Conservation (phyloP, 2,113 vertebrate genomes). For the Catagonus wagneri region DNA sequence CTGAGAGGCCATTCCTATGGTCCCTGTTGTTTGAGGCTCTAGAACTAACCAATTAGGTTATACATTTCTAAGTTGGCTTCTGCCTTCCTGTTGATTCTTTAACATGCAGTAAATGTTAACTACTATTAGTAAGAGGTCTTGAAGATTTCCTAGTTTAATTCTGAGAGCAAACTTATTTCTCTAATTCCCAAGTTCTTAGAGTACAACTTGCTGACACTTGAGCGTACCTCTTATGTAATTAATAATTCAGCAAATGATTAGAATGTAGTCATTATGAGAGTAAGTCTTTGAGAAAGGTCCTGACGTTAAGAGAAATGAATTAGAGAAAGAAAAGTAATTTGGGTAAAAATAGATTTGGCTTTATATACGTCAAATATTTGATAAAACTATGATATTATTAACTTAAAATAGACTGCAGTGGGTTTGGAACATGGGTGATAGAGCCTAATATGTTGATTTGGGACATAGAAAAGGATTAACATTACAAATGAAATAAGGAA, state of each 20-base stretch:
- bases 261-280: background rate
- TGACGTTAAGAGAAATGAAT: background rate
- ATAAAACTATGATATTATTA: background rate
- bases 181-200: slow-evolving; percentile 20
- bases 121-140: slow-evolving; percentile 7
- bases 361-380: slow-evolving; percentile 25
- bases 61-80: background rate
- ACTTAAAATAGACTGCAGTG: background rate
- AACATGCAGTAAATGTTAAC: background rate
- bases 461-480: background rate
- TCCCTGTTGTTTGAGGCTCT: background rate
- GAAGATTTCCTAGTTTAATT: slow-evolving; percentile 1
- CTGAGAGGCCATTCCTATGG: background rate
- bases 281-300: slow-evolving; percentile 6
- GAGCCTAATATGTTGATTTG: slow-evolving; percentile 14
- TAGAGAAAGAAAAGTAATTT: background rate
- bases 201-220: background rate
- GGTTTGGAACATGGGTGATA: background rate
- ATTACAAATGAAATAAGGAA: background rate
- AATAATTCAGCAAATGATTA: background rate
- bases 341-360: background rate
- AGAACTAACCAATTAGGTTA: slow-evolving; percentile 10
- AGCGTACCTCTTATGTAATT: background rate
- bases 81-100: background rate
- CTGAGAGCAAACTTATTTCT: slow-evolving; percentile 8